A percentile compares a stretch with the other conserved stretches of the same genome.
Conservation (phyloP, 1,140 invertebrate species). For the Drosophila kohkoa region DNA sequence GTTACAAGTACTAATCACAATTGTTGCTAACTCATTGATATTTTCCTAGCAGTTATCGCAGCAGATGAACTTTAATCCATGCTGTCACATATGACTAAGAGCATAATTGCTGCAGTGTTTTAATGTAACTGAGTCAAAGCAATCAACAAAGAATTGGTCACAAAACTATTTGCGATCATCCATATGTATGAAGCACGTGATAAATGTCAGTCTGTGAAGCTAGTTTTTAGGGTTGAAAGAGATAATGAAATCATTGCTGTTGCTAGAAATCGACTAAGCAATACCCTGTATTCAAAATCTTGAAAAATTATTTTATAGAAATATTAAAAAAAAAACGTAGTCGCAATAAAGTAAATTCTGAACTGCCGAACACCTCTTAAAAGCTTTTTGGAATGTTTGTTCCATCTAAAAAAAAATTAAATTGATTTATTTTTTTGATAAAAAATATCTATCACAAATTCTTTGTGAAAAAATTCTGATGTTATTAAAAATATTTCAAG, state of each 20-base stretch:
- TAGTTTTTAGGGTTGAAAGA: not conserved
- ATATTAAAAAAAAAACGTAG: no score
- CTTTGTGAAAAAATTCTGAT: no score
- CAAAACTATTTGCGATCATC: not conserved
- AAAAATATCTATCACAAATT: no score
- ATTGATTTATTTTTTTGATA: no score
- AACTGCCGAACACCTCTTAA: no score
- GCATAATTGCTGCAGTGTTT: not conserved
- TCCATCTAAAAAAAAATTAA: no score
- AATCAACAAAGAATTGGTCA: not conserved
- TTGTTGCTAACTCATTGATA: conserved; percentile 6
- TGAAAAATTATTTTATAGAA: no score
- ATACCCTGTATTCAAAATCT: no score
- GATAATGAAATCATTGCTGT: not conserved
- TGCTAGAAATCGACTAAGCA: no score
- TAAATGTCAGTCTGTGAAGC: not conserved
- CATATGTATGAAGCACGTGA: not conserved
- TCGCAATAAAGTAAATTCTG: no score
- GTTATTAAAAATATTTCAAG: no score
- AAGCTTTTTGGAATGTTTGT: no score
- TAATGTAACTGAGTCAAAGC: not conserved
- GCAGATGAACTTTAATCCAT: not conserved
- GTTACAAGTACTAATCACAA: not conserved
- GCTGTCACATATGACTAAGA: conserved; percentile 29
- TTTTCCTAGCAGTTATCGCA: conserved; percentile 6